phyloP scores from a whole-genome alignment of 2,888 invertebrate genomes.

The Meandrusa payeni region DNA sequence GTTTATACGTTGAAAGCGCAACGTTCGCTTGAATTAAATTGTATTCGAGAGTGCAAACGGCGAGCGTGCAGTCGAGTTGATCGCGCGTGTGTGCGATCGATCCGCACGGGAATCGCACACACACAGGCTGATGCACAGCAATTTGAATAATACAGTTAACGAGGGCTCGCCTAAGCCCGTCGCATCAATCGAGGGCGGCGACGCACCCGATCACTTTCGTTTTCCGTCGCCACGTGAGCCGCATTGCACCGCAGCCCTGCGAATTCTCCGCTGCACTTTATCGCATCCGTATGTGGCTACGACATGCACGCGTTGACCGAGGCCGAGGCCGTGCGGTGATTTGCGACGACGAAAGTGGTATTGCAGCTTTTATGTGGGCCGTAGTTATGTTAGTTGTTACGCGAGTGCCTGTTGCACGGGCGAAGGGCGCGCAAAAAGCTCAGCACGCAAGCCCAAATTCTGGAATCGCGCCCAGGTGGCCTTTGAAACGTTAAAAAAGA shows the following conservation, averaged over 20 bases:
- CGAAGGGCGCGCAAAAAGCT: conserved; percentile 12
- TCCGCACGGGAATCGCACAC: conserved; percentile 37
- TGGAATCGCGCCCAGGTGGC: conserved; percentile 11
- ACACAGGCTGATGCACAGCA: conserved; percentile 42
- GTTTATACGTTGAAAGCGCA: conserved; percentile 23
- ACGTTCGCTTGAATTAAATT: conserved; percentile 36
- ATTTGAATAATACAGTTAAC: conserved; percentile 75
- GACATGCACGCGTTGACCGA: conserved; percentile 77
- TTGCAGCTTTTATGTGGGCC: conserved; percentile 78
- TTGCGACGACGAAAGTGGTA: conserved; percentile 80
- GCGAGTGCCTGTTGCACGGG: conserved; percentile 38
- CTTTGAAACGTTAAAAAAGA: conserved; percentile 21
- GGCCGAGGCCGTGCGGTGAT: conserved; percentile 74
- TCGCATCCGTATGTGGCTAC: conserved; percentile 76
- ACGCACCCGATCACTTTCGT: conserved; percentile 76
- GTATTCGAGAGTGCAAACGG: conserved; percentile 39
- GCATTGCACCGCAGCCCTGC: conserved; percentile 65
- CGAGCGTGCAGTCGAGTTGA: conserved; percentile 25
- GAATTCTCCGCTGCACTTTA: conserved; percentile 76
- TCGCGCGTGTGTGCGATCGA: conserved; percentile 48
- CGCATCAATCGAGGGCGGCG: conserved; percentile 69
- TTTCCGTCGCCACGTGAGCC: conserved; percentile 71
- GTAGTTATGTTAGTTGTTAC: conserved; percentile 69
- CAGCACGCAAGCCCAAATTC: conserved; percentile 3
- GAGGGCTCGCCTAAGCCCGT: conserved; percentile 63